phyloP scores from a whole-genome alignment of 2,888 invertebrate genomes.

The Caenorhabditis zanzibari region DNA sequence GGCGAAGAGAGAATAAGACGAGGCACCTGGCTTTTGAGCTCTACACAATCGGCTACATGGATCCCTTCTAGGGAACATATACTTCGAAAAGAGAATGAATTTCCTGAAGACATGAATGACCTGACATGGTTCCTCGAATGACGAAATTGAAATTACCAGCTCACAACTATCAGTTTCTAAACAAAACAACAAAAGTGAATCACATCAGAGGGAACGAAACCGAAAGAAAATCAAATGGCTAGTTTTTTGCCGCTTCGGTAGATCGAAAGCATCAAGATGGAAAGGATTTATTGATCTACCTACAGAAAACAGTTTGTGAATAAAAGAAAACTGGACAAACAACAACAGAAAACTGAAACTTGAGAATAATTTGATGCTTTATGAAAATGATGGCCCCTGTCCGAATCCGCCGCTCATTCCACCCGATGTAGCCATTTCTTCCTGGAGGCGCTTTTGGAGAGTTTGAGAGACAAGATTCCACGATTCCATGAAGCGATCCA shows the following conservation, averaged over 20 bases:
- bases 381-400: slow-evolving; percentile 68
- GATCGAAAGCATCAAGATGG: neutral
- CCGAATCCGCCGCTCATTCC: slow-evolving; percentile 60
- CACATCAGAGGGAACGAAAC: too few species aligned
- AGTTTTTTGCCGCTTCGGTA: slow-evolving; percentile 5
- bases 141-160: too few species aligned
- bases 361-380: slow-evolving; percentile 23
- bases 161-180: too few species aligned
- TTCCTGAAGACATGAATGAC: too few species aligned
- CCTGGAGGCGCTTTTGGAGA: slow-evolving; percentile 87
- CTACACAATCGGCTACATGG: too few species aligned
- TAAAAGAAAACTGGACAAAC: slow-evolving; percentile 10
- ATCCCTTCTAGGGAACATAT: too few species aligned
- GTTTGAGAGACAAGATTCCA: slow-evolving; percentile 95
- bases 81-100: too few species aligned
- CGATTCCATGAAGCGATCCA: slow-evolving; percentile 92
- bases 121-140: too few species aligned
- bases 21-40: neutral
- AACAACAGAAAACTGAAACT: slow-evolving; percentile 11
- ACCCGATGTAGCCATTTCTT: slow-evolving; percentile 63
- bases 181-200: too few species aligned
- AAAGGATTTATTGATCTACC: slow-evolving; percentile 25
- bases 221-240: neutral
- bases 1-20: neutral
- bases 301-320: slow-evolving; percentile 15